These are phyloP conservation scores for Pinna nobilis DNA, from an alignment of 1,140 invertebrate species.

Conservation along the genomic window DNA sequence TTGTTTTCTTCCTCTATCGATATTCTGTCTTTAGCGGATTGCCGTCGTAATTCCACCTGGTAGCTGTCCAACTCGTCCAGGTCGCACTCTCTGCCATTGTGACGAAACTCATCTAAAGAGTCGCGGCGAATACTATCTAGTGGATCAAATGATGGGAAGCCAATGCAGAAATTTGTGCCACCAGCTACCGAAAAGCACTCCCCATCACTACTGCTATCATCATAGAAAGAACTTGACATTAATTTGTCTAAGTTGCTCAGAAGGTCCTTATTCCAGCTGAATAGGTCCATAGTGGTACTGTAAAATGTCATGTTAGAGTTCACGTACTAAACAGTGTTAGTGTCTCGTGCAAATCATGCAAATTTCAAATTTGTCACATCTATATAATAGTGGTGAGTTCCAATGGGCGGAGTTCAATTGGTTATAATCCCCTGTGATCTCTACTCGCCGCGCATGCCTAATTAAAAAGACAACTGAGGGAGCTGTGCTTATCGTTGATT, in stretches of 20 bases:
- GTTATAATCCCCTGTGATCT: too few relatives aligned
- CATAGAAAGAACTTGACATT: constrained; percentile 19
- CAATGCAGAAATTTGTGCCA: not conserved
- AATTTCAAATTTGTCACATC: too few relatives aligned
- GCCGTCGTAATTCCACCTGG: constrained; percentile 36
- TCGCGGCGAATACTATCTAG: constrained; percentile 34
- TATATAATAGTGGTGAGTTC: too few relatives aligned
- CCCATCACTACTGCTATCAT: constrained; percentile 15
- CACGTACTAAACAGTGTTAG: too few relatives aligned
- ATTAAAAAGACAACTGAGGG: too few relatives aligned
- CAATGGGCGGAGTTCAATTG: too few relatives aligned
- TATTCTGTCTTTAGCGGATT: constrained; percentile 30
- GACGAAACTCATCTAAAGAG: constrained; percentile 40
- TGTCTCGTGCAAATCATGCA: too few relatives aligned
- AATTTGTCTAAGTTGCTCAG: constrained; percentile 16
- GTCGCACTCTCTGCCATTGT: constrained; percentile 38
- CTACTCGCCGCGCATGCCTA: too few relatives aligned
- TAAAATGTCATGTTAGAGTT: too few relatives aligned
- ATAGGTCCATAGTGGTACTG: constrained; percentile 18
- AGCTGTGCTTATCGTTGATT: too few relatives aligned
- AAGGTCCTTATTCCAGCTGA: constrained; percentile 27
- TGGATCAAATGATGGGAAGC: constrained; percentile 3
- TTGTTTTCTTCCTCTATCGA: constrained; percentile 36
- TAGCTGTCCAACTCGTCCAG: constrained; percentile 43
- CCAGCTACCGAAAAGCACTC: not conserved